Evolutionary conservation across 2,888 invertebrate species (phyloP), one percentile per base, ranked within the genome.

Genomic region (Drosophila suboccidentalis): DNA sequence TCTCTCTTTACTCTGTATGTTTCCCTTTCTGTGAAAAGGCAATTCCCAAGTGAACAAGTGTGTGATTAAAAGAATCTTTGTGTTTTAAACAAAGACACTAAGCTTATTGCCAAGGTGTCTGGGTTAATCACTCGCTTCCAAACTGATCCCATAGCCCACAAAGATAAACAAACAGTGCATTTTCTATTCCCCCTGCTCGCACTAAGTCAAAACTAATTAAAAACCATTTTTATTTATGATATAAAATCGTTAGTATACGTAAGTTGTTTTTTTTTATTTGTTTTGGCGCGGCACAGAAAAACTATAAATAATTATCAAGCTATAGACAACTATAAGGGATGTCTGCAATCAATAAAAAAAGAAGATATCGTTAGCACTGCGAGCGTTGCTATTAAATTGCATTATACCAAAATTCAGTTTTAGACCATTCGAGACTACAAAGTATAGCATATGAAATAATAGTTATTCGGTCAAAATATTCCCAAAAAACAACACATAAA

Each of bases 31-130:
- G 38, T 22, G 39, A 8, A n/a, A 26, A 46, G 19, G 15, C 15
- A 26, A 50, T 34, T 43, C 58, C 64, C 64, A 34, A 26, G 44
- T 26, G 70, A 38, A 0, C 38, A 9, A 26, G 2, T 32, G 15
- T 26, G 13, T 15, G 69, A 75, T 72, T 69, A 61, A 39, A 53
- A 41, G 19, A 55, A 38, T 38, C 59, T 43, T 17, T 38, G 26
- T 43, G 34, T 61, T 41, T 61, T 32, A 29, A 49, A 49, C 49
- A 64, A 60, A 32, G 60, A 22, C 19, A 43, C 50, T 41, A 22
- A 50, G 32, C 50, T 38, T 41, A 50, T 41, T 41, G 19, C 41
- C 32, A 11, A 39, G 19, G 32, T 50, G 50, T 43, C 50, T 41
- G 50, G 13, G 39, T 29, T 47, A 57, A 57, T 46, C 44, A 57